Base-by-base conservation (phyloP, 2,797 vertebrate species). In the Macroramphosus scolopax region DNA sequence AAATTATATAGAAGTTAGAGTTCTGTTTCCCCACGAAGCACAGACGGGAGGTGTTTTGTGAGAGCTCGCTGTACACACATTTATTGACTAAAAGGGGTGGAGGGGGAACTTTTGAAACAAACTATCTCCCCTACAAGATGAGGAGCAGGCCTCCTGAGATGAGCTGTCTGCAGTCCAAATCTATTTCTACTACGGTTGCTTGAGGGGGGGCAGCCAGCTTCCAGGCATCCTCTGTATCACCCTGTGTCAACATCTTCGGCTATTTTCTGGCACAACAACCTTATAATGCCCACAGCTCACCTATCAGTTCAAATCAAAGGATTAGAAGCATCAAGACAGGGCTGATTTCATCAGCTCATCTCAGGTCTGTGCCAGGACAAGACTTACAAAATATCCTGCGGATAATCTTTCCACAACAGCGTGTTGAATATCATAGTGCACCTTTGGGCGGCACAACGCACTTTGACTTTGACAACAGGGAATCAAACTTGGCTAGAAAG, bases 101-200 rank as follows among this genome's bases (percentile, higher is more conserved):
- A 36, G 40, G 41, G 36, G 41, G 63, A 80, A 77, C 49, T 77
- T 81, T 79, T 44, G n/a, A n/a, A n/a, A n/a, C n/a, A 12, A 76
- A 52, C 67, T 44, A 37, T 58, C 51, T 72, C 50, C 53, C 26
- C 24, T 50, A 53, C 53, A 71, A 74, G 68, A 70, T 6, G 55
- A 72, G 47, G 49, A 72, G 32, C 40, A 56, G 37, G 55, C 34
- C 40, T 54, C 59, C 63, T 31, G n/a, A n/a, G n/a, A n/a, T n/a
- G 53, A 77, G 72, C 73, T 82, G 78, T 83, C 77, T 60, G 10
- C 57, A 45, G 53, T 72, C 78, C 68, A 81, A 69, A 75, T 84
- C 78, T 87, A 84, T 83, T 85, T 83, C 67, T 82, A 76, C 65
- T 48, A 68, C 58, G 38, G 65, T 54, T 59, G 52, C 56, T 73